Percentiles rank a stretch among this genome's conserved stretches.
These are phyloP conservation scores for Aphelinus certus DNA, from an alignment of 1,140 invertebrate genomes.

Conservation along the genomic window DNA sequence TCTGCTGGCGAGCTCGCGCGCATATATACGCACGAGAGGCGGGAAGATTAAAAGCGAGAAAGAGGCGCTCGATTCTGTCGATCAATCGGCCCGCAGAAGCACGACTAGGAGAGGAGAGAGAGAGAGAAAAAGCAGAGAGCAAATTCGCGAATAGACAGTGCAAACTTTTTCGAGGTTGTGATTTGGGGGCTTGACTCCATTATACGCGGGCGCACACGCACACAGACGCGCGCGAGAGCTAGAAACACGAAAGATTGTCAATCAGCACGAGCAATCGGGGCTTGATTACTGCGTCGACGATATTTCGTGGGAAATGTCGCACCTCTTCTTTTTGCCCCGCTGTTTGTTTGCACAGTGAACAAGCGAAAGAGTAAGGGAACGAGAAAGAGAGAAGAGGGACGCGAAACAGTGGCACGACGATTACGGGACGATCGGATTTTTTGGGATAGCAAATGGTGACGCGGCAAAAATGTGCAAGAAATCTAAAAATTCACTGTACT, in stretches of 20 bases:
- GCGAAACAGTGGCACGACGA: not conserved
- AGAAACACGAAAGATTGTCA: conserved; percentile 58
- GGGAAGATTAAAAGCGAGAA: conserved; percentile 21
- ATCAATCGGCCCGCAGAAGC: conserved; percentile 8
- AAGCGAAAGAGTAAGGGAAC: not conserved
- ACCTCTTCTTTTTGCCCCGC: conserved; percentile 14
- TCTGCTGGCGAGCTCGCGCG: not conserved
- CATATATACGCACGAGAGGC: not conserved
- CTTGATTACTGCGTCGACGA: conserved; percentile 54
- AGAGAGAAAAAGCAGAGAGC: conserved; percentile 1
- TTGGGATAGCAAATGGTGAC: not conserved
- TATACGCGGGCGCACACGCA: conserved; percentile 38
- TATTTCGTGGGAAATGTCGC: conserved; percentile 35
- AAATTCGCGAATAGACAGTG: not conserved
- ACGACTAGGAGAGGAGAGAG: not conserved
- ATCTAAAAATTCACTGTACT: conserved; percentile 17
- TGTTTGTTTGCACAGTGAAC: conserved; percentile 10
- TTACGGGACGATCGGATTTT: conserved; percentile 26
- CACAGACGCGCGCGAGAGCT: not conserved
- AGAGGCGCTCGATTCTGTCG: conserved; percentile 13
- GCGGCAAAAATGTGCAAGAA: not conserved
- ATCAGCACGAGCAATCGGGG: conserved; percentile 57
- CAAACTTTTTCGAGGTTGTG: conserved; percentile 25
- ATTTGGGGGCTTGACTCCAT: conserved; percentile 49
- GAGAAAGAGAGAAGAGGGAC: not conserved